Conservation (phyloP, 2,113 vertebrate species). For the Coptodon rendalli region DNA sequence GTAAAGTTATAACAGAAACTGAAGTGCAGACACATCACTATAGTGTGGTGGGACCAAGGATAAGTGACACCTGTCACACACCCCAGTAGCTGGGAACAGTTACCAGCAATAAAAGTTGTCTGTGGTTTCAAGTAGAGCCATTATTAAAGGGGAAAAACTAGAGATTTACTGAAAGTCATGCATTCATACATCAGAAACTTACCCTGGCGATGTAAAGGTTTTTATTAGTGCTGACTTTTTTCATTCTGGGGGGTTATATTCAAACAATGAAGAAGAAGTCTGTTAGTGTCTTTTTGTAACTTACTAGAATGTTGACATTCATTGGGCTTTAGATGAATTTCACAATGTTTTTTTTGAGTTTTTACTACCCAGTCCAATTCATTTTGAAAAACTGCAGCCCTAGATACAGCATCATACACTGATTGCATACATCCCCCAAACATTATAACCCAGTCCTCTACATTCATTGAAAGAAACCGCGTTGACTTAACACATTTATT, state of each 20-base stretch:
- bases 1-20: background rate
- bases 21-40: background rate
- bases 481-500: background rate
- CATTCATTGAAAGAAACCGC: background rate
- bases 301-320: background rate
- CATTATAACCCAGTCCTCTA: background rate
- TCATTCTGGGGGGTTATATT: background rate
- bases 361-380: background rate
- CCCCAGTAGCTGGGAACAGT: background rate
- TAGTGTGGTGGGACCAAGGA: background rate
- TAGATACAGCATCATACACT: background rate
- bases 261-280: background rate
- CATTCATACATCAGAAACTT: background rate
- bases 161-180: background rate
- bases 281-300: background rate
- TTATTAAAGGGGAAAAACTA: background rate
- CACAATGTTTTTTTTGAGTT: background rate
- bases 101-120: background rate
- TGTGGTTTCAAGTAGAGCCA: background rate
- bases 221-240: background rate
- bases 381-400: background rate
- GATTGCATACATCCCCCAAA: background rate
- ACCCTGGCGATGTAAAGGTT: background rate
- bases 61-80: background rate
- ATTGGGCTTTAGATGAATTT: background rate